Conservation (phyloP, 2,113 vertebrate species). For the Solea solea region DNA sequence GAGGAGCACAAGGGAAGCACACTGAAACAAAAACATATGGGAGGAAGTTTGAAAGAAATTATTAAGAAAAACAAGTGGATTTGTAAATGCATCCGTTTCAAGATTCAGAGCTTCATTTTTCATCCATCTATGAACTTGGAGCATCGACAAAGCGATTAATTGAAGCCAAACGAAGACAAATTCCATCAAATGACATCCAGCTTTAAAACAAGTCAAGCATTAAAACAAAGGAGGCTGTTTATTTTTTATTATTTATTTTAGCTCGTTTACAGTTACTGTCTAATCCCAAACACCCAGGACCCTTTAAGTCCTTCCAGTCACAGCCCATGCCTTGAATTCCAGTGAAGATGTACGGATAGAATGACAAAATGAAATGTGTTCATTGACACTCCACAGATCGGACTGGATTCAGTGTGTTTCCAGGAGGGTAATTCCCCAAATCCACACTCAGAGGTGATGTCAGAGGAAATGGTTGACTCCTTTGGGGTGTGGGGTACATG, state of each 20-base stretch:
- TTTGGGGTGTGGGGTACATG: neutral
- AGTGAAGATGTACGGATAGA: conserved; percentile 22
- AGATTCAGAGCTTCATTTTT: neutral
- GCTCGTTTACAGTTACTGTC: too few species aligned
- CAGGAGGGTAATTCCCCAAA: conserved; percentile 8
- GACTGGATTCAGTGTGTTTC: neutral
- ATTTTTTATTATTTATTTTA: neutral
- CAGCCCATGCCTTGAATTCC: neutral
- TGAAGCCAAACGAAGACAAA: neutral
- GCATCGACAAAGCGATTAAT: neutral
- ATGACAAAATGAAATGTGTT: conserved; percentile 1
- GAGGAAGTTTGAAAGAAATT: neutral
- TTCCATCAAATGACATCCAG: neutral
- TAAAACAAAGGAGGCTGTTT: neutral
- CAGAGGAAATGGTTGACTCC: neutral
- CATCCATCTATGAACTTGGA: neutral
- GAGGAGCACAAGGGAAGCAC: neutral
- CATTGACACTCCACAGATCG: conserved; percentile 5
- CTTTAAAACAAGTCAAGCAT: neutral
- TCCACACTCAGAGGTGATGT: neutral
- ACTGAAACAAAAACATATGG: conserved; percentile 3
- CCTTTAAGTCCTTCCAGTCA: neutral
- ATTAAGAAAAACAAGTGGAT: neutral
- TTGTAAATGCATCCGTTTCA: neutral
- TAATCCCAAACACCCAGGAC: conserved; percentile 1